Base-by-base conservation (phyloP, 2,888 invertebrate genomes). In the Agapetus fuscipes region DNA sequence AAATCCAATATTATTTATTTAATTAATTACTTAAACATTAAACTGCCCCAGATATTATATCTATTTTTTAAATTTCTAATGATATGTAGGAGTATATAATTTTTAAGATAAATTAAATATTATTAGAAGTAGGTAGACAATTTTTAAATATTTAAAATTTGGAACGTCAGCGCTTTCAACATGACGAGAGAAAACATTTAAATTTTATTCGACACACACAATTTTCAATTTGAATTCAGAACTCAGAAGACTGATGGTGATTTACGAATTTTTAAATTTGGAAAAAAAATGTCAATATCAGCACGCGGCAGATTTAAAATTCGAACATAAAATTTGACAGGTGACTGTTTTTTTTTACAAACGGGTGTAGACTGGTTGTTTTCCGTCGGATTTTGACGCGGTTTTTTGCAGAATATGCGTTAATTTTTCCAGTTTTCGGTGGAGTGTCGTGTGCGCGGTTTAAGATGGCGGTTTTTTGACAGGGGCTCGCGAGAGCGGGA, bases 401-500 rank as follows among this genome's bases (percentile, higher is more conserved):
- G 13, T 14, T 7, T 11, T 30, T 30, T 10, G 30, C 12, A 13
- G 13, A 7, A 7, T 28, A 28, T 28, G 6, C 4, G 28, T 6
- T 4, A n/a, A 28, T 28, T 28, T 20, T 20, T 20, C 30, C 3
- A 30, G 30, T 31, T 30, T 31, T 17, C 6, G 31, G 13, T 13
- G 14, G 26, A 35, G 14, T 3, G 30, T 20, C 12, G 3, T 9
- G 13, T 10, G 12, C 2, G 14, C 14, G 16, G 13, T 13, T 15
- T 27, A n/a, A 7, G 13, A 7, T 24, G 3, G 14, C 14, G 16
- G 13, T 13, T 15, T 27, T 13, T 37, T 15, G 31, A 34, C 12
- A n/a, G 12, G 11, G 28, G 26, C 13, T 10, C 30, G 13, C 34
- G 33, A 29, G 34, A 42, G 36, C 27, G 39, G 36, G 45, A 43